Conservation (phyloP, 2,888 invertebrate species). For the Cyclophora albipunctata region DNA sequence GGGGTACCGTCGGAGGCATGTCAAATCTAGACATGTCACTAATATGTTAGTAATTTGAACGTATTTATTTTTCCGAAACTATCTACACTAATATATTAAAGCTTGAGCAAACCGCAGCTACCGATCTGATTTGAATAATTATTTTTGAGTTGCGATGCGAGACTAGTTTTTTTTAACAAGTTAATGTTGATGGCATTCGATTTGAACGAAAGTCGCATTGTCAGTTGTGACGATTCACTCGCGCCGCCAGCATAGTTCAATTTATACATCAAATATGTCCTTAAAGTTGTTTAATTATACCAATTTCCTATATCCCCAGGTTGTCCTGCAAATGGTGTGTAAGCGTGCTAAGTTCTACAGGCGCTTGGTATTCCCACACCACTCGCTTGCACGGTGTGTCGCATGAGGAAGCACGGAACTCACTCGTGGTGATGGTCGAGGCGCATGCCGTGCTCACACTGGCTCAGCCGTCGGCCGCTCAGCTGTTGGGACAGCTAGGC, state of each 20-base stretch:
- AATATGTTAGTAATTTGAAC: constrained; percentile 39
- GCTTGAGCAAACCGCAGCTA: no score
- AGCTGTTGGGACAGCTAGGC: constrained; percentile 57
- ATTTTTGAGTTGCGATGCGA: no score
- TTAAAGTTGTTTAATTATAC: no score
- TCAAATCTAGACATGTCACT: constrained; percentile 75
- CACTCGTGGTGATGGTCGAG: constrained; percentile 77
- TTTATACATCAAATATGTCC: no score
- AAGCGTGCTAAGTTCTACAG: constrained; percentile 67
- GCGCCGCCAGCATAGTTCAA: no score
- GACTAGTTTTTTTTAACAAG: no score
- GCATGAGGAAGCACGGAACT: constrained; percentile 75
- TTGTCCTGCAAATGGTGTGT: constrained; percentile 76
- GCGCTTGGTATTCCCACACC: constrained; percentile 77
- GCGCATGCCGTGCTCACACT: constrained; percentile 76
- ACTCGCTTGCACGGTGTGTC: constrained; percentile 73
- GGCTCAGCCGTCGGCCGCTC: constrained; percentile 62
- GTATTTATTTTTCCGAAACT: no score
- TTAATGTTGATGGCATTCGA: no score
- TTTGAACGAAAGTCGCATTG: no score
- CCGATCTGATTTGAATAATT: constrained; percentile 21
- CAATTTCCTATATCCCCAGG: constrained; percentile 26
- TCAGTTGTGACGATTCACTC: no score
- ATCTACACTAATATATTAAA: no score
- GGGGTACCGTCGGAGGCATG: constrained; percentile 78